Conservation (phyloP, 2,113 vertebrate genomes). For the Rhynchopsitta pachyrhyncha region DNA sequence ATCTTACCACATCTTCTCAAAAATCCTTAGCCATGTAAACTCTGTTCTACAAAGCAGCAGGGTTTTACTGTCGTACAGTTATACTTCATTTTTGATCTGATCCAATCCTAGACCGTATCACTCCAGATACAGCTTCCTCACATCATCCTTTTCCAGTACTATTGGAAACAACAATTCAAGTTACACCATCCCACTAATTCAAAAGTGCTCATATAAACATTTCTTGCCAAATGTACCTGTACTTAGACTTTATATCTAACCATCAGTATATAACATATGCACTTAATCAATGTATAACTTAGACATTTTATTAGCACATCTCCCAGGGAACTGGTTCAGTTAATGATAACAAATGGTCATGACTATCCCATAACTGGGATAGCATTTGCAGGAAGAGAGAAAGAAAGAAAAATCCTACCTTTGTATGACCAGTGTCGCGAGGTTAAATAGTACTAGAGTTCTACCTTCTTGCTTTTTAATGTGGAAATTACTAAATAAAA, state of each 20-base stretch:
- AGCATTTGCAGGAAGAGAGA: not conserved
- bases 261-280: not conserved
- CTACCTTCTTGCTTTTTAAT: not conserved
- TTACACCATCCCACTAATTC: not conserved
- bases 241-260: not conserved
- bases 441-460: constrained; percentile 22
- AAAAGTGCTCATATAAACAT: not conserved
- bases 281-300: constrained; percentile 36
- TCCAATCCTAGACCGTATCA: not conserved
- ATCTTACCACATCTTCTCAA: not conserved
- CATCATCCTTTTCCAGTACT: not conserved
- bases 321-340: constrained; percentile 43
- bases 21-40: not conserved
- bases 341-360: constrained; percentile 37
- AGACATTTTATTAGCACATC: constrained; percentile 22
- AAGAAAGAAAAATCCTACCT: not conserved
- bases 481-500: constrained; percentile 36
- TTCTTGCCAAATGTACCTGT: not conserved
- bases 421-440: not conserved
- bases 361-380: not conserved
- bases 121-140: not conserved
- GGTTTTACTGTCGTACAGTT: not conserved
- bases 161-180: not conserved
- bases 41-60: not conserved
- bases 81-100: not conserved